These are phyloP conservation scores for Gasterosteus nipponicus DNA, from an alignment of 2,113 vertebrate genomes.

Conservation along the genomic window DNA sequence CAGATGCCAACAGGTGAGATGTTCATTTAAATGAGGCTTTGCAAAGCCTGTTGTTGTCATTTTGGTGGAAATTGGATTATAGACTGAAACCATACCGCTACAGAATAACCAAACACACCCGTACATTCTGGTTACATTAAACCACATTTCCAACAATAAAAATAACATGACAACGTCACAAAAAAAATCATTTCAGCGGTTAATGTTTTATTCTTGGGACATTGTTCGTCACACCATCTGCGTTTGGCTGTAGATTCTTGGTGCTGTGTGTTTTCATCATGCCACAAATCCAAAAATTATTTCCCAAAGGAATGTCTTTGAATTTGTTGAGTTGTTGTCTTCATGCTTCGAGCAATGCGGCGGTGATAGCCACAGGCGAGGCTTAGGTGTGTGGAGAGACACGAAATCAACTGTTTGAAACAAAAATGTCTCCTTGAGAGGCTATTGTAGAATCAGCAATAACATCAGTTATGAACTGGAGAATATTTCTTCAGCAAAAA, in stretches of 20 bases:
- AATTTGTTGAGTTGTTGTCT: not conserved
- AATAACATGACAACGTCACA: not conserved
- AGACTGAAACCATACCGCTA: not conserved
- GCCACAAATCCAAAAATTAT: not conserved
- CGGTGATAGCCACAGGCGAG: too few species aligned
- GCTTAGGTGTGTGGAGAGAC: too few species aligned
- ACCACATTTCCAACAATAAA: not conserved
- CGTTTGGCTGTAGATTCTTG: slow-evolving; percentile 3
- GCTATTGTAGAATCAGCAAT: not conserved
- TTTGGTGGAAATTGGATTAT: not conserved
- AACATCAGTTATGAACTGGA: not conserved
- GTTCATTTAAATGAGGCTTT: not conserved
- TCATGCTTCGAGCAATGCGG: not conserved
- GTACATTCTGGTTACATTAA: not conserved
- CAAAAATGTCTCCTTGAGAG: not conserved
- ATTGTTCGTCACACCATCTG: slow-evolving; percentile 10
- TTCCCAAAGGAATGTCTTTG: not conserved
- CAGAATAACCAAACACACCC: not conserved
- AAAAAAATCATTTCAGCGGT: not conserved
- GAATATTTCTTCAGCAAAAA: not conserved
- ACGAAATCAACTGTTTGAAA: too few species aligned
- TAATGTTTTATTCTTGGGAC: not conserved
- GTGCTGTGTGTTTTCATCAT: not conserved
- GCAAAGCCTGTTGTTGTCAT: not conserved
- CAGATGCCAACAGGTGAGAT: not conserved